Percentiles rank a stretch among this genome's conserved stretches.
These are phyloP conservation scores for Isoperla grammatica DNA, from an alignment of 2,888 invertebrate genomes.

Conservation along the genomic window DNA sequence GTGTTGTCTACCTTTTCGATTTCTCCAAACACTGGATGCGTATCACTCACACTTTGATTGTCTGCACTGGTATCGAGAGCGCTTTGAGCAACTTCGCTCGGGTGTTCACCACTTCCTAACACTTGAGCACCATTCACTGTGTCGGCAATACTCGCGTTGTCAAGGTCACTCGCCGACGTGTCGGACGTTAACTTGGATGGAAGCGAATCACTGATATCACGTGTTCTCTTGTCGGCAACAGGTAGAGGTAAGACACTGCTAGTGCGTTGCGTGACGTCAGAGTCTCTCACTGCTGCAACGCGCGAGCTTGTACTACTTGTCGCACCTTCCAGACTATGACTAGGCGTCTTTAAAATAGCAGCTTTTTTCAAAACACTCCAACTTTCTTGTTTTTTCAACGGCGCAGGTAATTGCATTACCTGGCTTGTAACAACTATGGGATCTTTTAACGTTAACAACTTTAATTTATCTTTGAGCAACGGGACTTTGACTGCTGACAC, in stretches of 20 bases:
- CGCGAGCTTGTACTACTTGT: not conserved
- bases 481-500: constrained; percentile 5
- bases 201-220: not conserved
- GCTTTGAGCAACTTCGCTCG: not conserved
- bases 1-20: not conserved
- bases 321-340: constrained; percentile 3
- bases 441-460: constrained; percentile 21
- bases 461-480: constrained; percentile 22
- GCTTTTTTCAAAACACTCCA: constrained; percentile 78
- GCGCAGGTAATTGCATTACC: not conserved
- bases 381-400: constrained; percentile 43
- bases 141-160: not conserved
- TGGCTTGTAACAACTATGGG: not conserved
- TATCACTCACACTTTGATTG: too few relatives aligned
- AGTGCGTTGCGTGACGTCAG: not conserved
- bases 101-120: too few relatives aligned
- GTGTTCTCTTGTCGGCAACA: not conserved
- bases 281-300: not conserved
- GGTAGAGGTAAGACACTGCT: not conserved
- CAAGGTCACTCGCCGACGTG: not conserved
- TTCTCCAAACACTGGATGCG: too few relatives aligned
- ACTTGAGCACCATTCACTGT: not conserved
- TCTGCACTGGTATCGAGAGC: not conserved
- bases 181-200: constrained; percentile 3
- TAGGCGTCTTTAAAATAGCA: constrained; percentile 33